Evolutionary conservation across 2,113 vertebrate genomes (phyloP).

Genomic region (Marmota monax): DNA sequence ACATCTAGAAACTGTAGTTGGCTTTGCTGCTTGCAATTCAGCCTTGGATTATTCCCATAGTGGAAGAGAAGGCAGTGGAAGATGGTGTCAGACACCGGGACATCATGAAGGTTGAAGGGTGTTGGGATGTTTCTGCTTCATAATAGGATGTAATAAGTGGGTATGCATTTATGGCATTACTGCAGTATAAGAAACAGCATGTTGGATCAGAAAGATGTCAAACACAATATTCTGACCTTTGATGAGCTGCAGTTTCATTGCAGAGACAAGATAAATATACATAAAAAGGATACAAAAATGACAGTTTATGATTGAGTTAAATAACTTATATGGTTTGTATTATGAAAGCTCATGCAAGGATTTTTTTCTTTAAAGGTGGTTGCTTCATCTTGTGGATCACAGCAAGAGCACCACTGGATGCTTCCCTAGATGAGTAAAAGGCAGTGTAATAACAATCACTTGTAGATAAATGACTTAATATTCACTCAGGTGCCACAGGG

Average conservation of each 20-base stretch:
- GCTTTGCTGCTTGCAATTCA: constrained; percentile 35
- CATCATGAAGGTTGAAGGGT: neutral
- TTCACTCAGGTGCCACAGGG: neutral
- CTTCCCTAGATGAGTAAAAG: neutral
- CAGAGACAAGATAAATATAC: neutral
- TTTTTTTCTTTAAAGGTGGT: neutral
- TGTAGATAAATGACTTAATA: neutral
- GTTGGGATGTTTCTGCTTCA: neutral
- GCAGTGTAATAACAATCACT: neutral
- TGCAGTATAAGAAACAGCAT: neutral
- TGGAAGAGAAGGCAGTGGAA: constrained; percentile 36
- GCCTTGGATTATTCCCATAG: neutral
- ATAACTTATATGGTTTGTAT: neutral
- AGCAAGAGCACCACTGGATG: neutral
- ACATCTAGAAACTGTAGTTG: constrained; percentile 35
- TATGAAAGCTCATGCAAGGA: neutral
- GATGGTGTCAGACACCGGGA: constrained; percentile 16
- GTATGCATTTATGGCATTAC: neutral
- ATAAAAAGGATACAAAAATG: neutral
- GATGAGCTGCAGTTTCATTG: neutral
- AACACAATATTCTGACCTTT: constrained; percentile 41
- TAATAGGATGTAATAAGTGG: neutral
- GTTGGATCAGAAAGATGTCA: neutral
- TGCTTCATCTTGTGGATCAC: neutral
- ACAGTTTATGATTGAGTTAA: constrained; percentile 31